phyloP scores from a whole-genome alignment of 2,113 vertebrate species.

The Chaetops frenatus region DNA sequence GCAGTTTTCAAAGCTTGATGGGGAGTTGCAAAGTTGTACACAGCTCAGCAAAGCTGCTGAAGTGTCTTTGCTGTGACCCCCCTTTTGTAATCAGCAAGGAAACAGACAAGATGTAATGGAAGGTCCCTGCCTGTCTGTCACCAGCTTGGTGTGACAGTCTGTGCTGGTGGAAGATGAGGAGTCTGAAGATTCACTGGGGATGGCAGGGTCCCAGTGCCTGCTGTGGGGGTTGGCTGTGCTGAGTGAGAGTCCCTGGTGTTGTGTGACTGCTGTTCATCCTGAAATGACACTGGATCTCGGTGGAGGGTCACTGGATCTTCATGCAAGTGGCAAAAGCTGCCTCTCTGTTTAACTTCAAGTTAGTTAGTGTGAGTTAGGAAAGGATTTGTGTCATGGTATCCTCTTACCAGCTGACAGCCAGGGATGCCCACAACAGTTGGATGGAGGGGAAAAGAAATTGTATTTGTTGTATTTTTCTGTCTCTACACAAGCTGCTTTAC shows the following conservation, averaged over 20 bases:
- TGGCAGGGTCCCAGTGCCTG: not conserved
- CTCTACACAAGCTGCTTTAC: not conserved
- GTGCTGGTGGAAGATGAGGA: not conserved
- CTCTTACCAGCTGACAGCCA: not conserved
- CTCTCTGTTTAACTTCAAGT: not conserved
- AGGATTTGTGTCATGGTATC: not conserved
- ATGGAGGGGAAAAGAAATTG: rapidly evolving
- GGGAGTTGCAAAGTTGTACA: not conserved
- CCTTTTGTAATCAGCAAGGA: not conserved
- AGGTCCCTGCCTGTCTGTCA: not conserved
- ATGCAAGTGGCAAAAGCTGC: not conserved
- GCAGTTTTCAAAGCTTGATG: not conserved
- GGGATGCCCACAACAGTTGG: not conserved
- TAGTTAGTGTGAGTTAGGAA: not conserved
- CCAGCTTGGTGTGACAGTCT: not conserved
- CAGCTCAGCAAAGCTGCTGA: not conserved
- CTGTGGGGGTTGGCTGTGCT: not conserved
- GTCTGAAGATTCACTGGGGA: not conserved
- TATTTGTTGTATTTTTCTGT: not conserved
- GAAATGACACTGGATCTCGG: not conserved
- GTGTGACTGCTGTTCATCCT: not conserved
- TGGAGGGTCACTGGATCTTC: not conserved
- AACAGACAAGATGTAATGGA: not conserved
- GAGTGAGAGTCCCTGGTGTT: not conserved
- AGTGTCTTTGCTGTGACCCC: not conserved